Conservation (phyloP, 30 jellyfish, hydroid and myxozoan genomes). For the Mastigias papua region DNA sequence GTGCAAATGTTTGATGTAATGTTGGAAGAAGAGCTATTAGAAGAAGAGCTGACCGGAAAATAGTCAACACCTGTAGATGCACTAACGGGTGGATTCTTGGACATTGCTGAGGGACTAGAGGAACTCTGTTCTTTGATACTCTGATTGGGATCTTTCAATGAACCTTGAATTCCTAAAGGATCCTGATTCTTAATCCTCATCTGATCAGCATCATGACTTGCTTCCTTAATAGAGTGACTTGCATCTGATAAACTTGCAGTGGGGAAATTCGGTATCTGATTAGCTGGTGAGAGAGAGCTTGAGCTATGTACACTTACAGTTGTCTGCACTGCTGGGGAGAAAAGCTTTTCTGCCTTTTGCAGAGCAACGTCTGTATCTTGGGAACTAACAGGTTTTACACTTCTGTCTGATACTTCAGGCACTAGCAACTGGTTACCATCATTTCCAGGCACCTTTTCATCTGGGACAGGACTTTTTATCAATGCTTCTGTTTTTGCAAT, state of each 20-base stretch:
- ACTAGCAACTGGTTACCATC: not conserved
- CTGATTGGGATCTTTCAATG: not conserved
- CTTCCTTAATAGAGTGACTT: not conserved
- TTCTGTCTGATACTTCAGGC: not conserved
- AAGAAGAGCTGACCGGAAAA: not conserved
- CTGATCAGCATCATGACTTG: not conserved
- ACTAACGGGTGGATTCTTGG: not conserved
- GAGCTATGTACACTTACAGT: not conserved
- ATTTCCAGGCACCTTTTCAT: not conserved
- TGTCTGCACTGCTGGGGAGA: not conserved
- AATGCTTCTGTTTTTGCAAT: slow-evolving; percentile 7
- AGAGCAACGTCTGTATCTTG: not conserved
- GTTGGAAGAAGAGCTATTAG: not conserved
- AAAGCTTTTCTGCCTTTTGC: not conserved
- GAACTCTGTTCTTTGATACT: not conserved
- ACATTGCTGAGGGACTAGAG: not conserved
- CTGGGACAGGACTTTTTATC: not conserved
- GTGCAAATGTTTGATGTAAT: slow-evolving; percentile 10
- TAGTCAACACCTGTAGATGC: not conserved
- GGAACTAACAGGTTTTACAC: not conserved
- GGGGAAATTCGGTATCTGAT: not conserved
- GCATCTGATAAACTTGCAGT: not conserved
- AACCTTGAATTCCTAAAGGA: too few species aligned
- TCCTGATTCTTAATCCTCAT: too few species aligned
- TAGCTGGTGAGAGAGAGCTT: not conserved